Percentiles rank a stretch among this genome's conserved stretches.
Conservation (phyloP, 1,140 invertebrate species). For the Trypoxylus dichotomus region DNA sequence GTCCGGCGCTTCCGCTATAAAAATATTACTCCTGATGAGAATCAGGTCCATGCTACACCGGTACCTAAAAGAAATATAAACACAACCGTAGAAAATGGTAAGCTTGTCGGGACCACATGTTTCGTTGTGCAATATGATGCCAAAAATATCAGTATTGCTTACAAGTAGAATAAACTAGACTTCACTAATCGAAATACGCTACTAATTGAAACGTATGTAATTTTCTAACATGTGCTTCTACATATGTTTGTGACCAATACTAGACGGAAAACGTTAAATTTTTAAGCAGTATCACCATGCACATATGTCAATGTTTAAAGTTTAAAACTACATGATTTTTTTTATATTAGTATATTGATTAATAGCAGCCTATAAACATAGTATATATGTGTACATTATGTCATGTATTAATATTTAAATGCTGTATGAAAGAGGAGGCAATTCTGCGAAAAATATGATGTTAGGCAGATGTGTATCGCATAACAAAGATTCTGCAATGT, state of each 20-base stretch:
- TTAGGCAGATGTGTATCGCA: background rate
- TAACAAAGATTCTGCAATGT: constrained; percentile 3
- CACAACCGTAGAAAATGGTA: background rate
- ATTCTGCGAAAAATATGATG: constrained; percentile 12
- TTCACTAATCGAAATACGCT: too few relatives aligned
- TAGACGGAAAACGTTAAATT: too few relatives aligned
- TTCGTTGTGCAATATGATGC: constrained; percentile 3
- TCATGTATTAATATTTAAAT: background rate
- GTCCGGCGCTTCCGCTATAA: constrained; percentile 17
- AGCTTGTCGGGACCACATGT: background rate
- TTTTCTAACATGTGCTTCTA: too few relatives aligned
- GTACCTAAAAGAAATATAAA: background rate
- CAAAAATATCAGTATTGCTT: background rate
- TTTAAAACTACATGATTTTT: too few relatives aligned
- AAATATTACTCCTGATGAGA: constrained; percentile 16
- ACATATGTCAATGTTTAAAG: too few relatives aligned
- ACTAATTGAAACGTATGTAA: too few relatives aligned
- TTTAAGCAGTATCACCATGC: too few relatives aligned
- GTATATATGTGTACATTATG: background rate
- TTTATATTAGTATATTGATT: background rate
- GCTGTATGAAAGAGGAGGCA: background rate
- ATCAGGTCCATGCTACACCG: background rate
- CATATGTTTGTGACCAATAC: too few relatives aligned
- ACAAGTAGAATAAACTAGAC: background rate
- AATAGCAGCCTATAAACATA: background rate